Evolutionary conservation across 2,113 vertebrate genomes (phyloP).

Genomic region (Mustelus asterias): DNA sequence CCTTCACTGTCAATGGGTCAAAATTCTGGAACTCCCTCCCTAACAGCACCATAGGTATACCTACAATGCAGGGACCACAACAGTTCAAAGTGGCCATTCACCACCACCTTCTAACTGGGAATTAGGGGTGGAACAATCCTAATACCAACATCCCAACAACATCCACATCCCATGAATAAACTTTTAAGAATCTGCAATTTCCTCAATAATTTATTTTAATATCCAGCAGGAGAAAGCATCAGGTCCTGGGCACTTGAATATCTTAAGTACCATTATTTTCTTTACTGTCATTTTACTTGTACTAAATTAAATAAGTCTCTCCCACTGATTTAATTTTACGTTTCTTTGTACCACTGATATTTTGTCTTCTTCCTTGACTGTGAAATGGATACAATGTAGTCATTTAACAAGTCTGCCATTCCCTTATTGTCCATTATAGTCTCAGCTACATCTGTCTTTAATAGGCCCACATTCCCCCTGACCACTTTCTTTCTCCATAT

Average conservation of each 20-base stretch:
- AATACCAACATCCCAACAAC: no score
- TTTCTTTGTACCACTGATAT: neutral
- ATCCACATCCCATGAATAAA: no score
- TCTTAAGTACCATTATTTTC: neutral
- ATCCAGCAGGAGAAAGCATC: neutral
- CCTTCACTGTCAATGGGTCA: no score
- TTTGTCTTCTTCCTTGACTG: neutral
- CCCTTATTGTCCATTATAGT: neutral
- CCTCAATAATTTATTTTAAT: neutral
- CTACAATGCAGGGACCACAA: no score
- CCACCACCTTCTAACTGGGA: no score
- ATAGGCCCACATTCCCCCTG: neutral
- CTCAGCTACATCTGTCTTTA: neutral
- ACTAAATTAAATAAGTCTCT: neutral
- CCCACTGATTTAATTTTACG: neutral
- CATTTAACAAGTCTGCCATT: neutral
- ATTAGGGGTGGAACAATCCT: no score
- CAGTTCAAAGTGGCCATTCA: no score
- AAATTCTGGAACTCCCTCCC: no score
- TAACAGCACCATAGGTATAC: no score
- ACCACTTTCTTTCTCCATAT: neutral
- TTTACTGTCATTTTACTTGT: neutral
- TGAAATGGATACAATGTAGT: neutral
- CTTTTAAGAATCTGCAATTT: neutral
- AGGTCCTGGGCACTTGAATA: neutral